phyloP scores from a whole-genome alignment of 2,888 invertebrate genomes.

The Xestia ashworthii region DNA sequence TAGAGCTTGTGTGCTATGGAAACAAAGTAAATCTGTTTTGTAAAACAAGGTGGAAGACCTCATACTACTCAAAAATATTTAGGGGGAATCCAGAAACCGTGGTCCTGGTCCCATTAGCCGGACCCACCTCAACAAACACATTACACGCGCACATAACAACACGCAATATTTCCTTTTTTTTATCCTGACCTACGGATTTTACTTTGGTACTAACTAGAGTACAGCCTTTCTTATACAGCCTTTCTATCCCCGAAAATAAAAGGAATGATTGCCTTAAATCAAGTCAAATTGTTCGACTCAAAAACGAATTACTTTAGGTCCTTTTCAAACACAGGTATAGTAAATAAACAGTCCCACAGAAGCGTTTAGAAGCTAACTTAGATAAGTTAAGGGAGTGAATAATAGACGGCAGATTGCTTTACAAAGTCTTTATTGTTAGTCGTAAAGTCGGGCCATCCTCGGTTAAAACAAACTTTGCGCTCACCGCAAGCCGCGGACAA shows the following conservation, averaged over 20 bases:
- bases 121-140: not conserved
- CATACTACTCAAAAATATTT: too few species aligned
- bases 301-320: constrained; percentile 63
- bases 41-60: not conserved
- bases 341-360: constrained; percentile 70
- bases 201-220: constrained; percentile 25
- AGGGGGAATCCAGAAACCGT: too few species aligned
- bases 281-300: constrained; percentile 68
- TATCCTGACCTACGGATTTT: not conserved
- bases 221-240: constrained; percentile 55
- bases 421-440: constrained; percentile 76
- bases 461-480: constrained; percentile 71
- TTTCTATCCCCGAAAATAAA: constrained; percentile 54
- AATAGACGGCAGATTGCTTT: constrained; percentile 76
- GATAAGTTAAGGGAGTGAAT: constrained; percentile 74
- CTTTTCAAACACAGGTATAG: constrained; percentile 70
- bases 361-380: constrained; percentile 66
- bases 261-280: constrained; percentile 68
- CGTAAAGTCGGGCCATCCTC: constrained; percentile 68
- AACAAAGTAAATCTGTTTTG: not conserved
- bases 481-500: constrained; percentile 56
- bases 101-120: too few species aligned
- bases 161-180: not conserved
- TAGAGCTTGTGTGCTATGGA: too few species aligned
- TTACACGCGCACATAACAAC: constrained; percentile 4